These are phyloP conservation scores for Calliopum simillimum DNA, from an alignment of 2,888 invertebrate genomes.

Conservation along the genomic window DNA sequence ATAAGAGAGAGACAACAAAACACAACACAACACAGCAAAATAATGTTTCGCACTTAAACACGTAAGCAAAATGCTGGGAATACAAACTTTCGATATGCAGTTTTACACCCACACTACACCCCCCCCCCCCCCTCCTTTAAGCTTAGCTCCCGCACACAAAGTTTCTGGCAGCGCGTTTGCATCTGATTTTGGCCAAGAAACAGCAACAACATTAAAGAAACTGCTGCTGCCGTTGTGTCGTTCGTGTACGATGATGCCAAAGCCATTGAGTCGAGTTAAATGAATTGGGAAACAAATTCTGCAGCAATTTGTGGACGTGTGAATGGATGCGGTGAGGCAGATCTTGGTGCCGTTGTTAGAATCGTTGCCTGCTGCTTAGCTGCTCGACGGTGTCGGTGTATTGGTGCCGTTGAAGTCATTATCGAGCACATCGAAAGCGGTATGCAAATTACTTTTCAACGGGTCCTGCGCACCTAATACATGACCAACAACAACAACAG, in stretches of 20 bases:
- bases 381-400: slow-evolving; percentile 5
- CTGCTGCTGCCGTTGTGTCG: too few species aligned
- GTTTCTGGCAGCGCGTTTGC: too few species aligned
- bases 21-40: too few species aligned
- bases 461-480: slow-evolving; percentile 20
- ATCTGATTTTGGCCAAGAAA: too few species aligned
- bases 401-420: slow-evolving; percentile 38
- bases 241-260: neutral
- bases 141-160: too few species aligned
- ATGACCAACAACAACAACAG: slow-evolving; percentile 8
- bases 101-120: too few species aligned
- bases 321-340: slow-evolving; percentile 30
- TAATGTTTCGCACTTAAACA: slow-evolving; percentile 5
- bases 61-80: slow-evolving; percentile 24
- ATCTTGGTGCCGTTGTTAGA: neutral
- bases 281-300: slow-evolving; percentile 46
- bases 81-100: slow-evolving; percentile 1
- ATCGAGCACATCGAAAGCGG: slow-evolving; percentile 40
- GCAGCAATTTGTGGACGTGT: slow-evolving; percentile 45
- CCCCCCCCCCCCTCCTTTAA: too few species aligned
- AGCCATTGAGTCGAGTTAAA: slow-evolving; percentile 35
- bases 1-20: too few species aligned
- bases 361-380: neutral
- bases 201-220: too few species aligned
- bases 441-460: slow-evolving; percentile 42